phyloP scores from a whole-genome alignment of 2,797 vertebrate genomes.

The Mionectes olivaceus region DNA sequence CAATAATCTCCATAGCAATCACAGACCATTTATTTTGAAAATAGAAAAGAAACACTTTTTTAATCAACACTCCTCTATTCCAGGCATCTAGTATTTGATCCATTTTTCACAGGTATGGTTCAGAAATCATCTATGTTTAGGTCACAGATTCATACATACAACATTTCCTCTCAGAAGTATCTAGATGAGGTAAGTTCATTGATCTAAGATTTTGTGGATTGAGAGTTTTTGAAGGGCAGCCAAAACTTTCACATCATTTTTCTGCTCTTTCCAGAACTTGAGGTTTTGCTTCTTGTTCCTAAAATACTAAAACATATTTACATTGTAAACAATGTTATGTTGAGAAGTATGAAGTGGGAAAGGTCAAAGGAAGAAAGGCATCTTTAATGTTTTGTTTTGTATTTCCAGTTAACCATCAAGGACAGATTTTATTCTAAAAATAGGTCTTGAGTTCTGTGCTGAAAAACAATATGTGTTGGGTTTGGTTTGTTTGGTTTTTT shows the following conservation, averaged over 20 bases:
- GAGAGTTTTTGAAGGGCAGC: slow-evolving; percentile 67
- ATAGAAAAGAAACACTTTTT: slow-evolving; percentile 32
- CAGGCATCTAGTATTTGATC: slow-evolving; percentile 53
- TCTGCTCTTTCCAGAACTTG: slow-evolving; percentile 16
- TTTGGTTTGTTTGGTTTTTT: neutral
- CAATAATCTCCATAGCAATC: slow-evolving; percentile 41
- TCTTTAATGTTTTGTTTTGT: neutral
- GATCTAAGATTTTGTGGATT: slow-evolving; percentile 60
- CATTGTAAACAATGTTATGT: slow-evolving; percentile 26
- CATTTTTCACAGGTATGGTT: slow-evolving; percentile 48
- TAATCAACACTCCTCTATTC: slow-evolving; percentile 43
- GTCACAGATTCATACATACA: neutral
- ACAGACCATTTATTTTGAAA: slow-evolving; percentile 55
- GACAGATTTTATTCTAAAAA: neutral
- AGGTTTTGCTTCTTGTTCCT: slow-evolving; percentile 41
- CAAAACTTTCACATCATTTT: slow-evolving; percentile 64
- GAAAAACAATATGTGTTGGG: neutral
- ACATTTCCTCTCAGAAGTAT: slow-evolving; percentile 45
- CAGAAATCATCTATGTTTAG: slow-evolving; percentile 39
- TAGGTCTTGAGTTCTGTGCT: neutral
- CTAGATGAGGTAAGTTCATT: slow-evolving; percentile 32
- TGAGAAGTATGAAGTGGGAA: neutral
- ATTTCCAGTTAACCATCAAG: neutral
- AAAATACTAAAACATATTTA: slow-evolving; percentile 44
- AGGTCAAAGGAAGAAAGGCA: slow-evolving; percentile 1